Evolutionary conservation across 2,888 invertebrate species (phyloP).

Genomic region (Synanthedon andrenaeformis): DNA sequence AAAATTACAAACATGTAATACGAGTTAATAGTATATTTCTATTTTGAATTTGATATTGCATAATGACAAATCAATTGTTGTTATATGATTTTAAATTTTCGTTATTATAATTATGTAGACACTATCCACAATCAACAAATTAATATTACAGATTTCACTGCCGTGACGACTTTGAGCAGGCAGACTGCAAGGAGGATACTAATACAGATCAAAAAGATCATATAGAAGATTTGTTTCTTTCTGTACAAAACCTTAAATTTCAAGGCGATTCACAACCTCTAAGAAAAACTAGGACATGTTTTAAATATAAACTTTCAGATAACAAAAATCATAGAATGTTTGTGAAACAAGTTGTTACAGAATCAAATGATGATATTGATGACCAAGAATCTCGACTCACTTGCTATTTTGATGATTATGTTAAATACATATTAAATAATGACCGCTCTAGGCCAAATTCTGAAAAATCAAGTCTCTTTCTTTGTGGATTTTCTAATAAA

Average conservation of each 20-base stretch:
- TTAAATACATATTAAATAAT: conserved; percentile 40
- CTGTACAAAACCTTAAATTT: conserved; percentile 56
- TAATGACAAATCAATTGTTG: no score
- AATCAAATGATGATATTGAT: conserved; percentile 24
- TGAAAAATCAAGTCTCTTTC: conserved; percentile 37
- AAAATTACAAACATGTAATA: no score
- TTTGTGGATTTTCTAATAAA: conserved; percentile 24
- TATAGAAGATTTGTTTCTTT: conserved; percentile 39
- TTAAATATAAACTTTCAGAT: conserved; percentile 45
- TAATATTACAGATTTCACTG: conserved; percentile 33
- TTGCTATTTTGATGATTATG: conserved; percentile 48
- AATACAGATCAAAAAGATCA: conserved; percentile 15
- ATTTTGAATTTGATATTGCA: no score
- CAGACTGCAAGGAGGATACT: conserved; percentile 11
- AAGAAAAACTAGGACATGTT: conserved; percentile 40
- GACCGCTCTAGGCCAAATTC: conserved; percentile 45
- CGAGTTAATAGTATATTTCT: no score
- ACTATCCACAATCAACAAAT: no score
- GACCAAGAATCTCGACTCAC: conserved; percentile 40
- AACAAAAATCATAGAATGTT: conserved; percentile 52
- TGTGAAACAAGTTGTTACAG: conserved; percentile 41
- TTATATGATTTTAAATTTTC: no score
- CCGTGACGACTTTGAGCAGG: conserved; percentile 12
- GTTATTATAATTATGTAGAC: no score
- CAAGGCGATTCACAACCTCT: conserved; percentile 34